Evolutionary conservation across 2,113 vertebrate genomes (phyloP).

Genomic region (Lamprotornis superbus): DNA sequence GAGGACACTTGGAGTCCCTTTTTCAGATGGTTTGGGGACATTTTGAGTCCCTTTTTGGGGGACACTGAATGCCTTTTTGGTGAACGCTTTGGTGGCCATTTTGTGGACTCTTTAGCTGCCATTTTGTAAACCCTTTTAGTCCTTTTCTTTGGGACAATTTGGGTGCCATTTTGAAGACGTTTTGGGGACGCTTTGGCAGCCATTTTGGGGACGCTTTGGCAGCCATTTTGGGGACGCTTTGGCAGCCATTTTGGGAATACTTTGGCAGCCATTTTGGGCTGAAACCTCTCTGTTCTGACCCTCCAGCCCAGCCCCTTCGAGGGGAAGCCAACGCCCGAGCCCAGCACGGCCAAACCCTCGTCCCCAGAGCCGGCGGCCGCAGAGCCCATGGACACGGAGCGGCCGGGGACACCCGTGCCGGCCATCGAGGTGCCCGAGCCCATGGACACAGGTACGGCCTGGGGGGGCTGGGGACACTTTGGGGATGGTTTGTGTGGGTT

Average conservation of each 20-base stretch:
- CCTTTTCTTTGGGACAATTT: not conserved
- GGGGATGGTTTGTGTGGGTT: not conserved
- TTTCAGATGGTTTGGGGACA: too few relatives aligned
- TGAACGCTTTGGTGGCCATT: fast-evolving
- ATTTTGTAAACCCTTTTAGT: too few relatives aligned
- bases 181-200: fast-evolving
- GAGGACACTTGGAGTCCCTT: too few relatives aligned
- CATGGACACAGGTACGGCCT: conserved; percentile 62
- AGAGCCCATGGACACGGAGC: conserved; percentile 83
- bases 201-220: fast-evolving
- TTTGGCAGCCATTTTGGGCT: fast-evolving
- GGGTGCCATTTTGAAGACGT: not conserved
- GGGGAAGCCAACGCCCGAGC: conserved; percentile 76
- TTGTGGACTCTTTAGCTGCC: fast-evolving
- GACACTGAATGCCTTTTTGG: not conserved
- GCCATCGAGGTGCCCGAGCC: conserved; percentile 84
- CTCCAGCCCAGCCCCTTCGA: conserved; percentile 86
- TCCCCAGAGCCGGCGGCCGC: conserved; percentile 80
- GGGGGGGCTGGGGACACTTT: fast-evolving
- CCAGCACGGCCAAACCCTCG: conserved; percentile 76
- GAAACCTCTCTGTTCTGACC: not conserved
- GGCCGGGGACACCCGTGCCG: conserved; percentile 88
- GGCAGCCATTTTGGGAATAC: fast-evolving
- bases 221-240: fast-evolving
- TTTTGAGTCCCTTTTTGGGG: not conserved